phyloP scores from a whole-genome alignment of 1,140 invertebrate species.

The Caenorhabditis remanei region DNA sequence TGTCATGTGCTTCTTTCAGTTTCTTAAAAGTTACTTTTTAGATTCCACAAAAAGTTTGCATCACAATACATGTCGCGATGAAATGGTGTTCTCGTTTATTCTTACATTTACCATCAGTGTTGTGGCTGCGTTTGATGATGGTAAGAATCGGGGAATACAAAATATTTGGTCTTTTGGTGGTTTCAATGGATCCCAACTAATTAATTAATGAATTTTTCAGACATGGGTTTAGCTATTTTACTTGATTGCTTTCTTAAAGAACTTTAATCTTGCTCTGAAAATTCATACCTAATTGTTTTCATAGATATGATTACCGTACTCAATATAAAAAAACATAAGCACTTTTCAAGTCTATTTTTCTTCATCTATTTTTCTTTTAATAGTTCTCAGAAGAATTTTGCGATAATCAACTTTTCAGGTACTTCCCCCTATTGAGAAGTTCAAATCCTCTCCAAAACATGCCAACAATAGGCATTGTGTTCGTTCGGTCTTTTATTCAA shows the following conservation, averaged over 20 bases:
- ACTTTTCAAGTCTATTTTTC: no score
- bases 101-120: constrained; percentile 63
- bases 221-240: no score
- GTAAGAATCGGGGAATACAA: neutral
- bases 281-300: no score
- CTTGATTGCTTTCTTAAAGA: no score
- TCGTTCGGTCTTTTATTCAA: neutral
- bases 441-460: neutral
- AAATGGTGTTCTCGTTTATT: constrained; percentile 65
- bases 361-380: no score
- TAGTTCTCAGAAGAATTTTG: neutral
- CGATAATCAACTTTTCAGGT: neutral
- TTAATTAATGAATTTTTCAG: neutral
- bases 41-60: neutral
- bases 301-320: no score
- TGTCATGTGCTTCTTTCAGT: no score
- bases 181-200: neutral
- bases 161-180: neutral
- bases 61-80: constrained; percentile 36
- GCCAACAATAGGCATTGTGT: neutral
- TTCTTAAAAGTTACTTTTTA: no score
- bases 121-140: constrained; percentile 61
- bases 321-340: no score
- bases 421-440: neutral
- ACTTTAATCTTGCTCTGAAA: no score